Conservation (phyloP, 35 echinoderm and acorn worm species). For the Ptychodera flava region DNA sequence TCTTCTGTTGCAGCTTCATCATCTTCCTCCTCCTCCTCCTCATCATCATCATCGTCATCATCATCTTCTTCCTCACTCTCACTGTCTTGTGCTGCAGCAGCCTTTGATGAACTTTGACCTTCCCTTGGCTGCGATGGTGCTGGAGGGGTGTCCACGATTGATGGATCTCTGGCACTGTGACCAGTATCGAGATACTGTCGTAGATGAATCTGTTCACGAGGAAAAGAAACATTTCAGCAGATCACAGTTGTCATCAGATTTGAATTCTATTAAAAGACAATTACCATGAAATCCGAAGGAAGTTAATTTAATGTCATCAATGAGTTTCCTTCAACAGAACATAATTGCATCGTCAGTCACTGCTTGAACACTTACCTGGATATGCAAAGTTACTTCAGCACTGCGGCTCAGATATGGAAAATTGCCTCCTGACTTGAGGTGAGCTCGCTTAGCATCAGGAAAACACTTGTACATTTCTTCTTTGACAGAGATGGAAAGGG, state of each 20-base stretch:
- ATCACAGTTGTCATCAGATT: no score
- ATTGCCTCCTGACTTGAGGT: conserved; percentile 88
- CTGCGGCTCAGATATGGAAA: conserved; percentile 88
- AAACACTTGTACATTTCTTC: conserved; percentile 98
- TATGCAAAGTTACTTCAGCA: conserved; percentile 92
- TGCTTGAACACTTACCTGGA: conserved; percentile 47
- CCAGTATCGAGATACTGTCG: conserved; percentile 47
- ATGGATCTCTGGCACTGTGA: conserved; percentile 57
- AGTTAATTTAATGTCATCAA: neutral
- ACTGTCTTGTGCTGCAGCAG: neutral
- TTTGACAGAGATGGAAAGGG: conserved; percentile 71
- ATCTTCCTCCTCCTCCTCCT: neutral
- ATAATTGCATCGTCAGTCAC: conserved; percentile 18
- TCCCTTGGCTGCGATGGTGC: neutral
- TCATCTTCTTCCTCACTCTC: neutral
- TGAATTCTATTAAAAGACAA: no score
- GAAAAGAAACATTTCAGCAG: conserved; percentile 6
- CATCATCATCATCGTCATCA: neutral
- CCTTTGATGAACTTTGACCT: neutral
- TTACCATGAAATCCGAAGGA: neutral
- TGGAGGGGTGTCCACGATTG: conserved; percentile 29
- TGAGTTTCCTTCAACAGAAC: neutral
- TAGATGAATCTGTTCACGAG: conserved; percentile 57
- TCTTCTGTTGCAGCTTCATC: no score
- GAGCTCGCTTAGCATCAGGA: conserved; percentile 85